These are phyloP conservation scores for Digitonthophagus gazella DNA, from an alignment of 2,888 invertebrate genomes.

Conservation along the genomic window DNA sequence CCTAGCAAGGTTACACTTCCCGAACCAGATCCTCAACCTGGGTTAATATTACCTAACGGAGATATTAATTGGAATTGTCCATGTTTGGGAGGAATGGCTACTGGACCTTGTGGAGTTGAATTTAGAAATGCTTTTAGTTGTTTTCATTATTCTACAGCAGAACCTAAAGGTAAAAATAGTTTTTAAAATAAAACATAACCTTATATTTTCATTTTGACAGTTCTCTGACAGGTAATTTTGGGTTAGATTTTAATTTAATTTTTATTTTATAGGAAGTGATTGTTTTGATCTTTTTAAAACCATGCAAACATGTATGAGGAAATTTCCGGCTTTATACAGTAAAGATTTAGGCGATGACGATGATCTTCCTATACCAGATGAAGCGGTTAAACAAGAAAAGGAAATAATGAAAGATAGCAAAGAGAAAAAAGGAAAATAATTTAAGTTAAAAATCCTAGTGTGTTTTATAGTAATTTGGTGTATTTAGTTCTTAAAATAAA, in stretches of 20 bases:
- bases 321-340: conserved; percentile 83
- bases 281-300: conserved; percentile 86
- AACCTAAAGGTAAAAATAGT: conserved; percentile 71
- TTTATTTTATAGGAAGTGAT: conserved; percentile 60
- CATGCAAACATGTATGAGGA: conserved; percentile 88
- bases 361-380: conserved; percentile 48
- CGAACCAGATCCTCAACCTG: conserved; percentile 71
- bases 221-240: background rate
- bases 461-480: background rate
- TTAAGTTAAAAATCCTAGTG: conserved; percentile 10
- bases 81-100: conserved; percentile 96
- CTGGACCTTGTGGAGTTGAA: conserved; percentile 91
- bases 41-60: conserved; percentile 80
- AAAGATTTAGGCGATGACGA: conserved; percentile 66
- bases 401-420: conserved; percentile 8
- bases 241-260: no score
- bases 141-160: conserved; percentile 86
- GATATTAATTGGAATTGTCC: conserved; percentile 97
- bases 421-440: conserved; percentile 1
- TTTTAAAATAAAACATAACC: background rate
- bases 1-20: conserved; percentile 72
- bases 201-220: background rate
- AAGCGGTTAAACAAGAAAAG: conserved; percentile 23
- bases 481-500: background rate
- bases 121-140: conserved; percentile 94